Base-by-base conservation (phyloP, 2,113 vertebrate species). In the Cebidichthys violaceus region DNA sequence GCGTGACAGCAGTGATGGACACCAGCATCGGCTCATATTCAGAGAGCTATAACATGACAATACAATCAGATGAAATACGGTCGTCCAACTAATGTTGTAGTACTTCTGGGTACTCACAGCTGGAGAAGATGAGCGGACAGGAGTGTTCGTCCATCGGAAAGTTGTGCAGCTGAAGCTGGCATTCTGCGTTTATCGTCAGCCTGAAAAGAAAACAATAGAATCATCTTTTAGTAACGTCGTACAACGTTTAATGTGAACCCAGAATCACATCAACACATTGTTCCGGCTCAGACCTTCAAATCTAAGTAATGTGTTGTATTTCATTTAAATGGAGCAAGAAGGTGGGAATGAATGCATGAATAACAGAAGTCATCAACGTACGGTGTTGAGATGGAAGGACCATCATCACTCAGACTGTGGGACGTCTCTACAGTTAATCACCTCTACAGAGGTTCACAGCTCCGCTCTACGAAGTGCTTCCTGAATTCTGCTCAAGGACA, bases 111-210 rank as follows among this genome's bases (percentile, higher is more conserved):
- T 95, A 98, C 98, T 99, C 94, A 99, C 98, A 99, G 95, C 98
- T 99, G 89, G 98, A 99, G 96, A 99, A 99, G 89, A 97, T 95
- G 91, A 99, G 96, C 0, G 98, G 98, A 85, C 98, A 99, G 0
- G 98, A 98, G 79, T 99, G 98, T 45, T 98, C 96, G 77, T 99
- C 98, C 98, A 99, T 99, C 29, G 98, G 98, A 83, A 99, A 99
- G 94, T 99, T 99, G 91, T 99, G 98, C 18, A 99, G 95, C 91
- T 98, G 97, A 68, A 99, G 94, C 92, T 99, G 97, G 84, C 98
- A 99, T 79, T 99, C 98, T 0, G 98, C 98, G 0, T 99, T 98
- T 89, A 99, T 99, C 67, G 98, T 99, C 54, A 99, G 95, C 92
- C 98, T 99, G 84, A 0, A 27, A 85, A 86, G 75, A 88, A 90